Evolutionary conservation across 2,888 invertebrate genomes (phyloP).

Genomic region (Nasonovia ribisnigri): DNA sequence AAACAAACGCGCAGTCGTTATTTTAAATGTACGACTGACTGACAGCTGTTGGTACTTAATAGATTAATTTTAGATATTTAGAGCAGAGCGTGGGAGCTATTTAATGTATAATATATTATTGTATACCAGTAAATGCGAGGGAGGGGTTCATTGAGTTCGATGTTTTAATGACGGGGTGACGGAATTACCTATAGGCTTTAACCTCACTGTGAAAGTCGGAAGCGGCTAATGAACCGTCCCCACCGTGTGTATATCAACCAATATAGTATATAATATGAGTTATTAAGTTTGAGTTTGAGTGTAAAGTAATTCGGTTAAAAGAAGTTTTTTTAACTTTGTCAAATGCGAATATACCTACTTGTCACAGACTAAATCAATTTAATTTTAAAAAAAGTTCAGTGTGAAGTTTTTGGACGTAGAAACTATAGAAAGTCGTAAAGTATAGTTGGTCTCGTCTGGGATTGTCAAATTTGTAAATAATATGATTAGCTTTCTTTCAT

Average conservation of each 20-base stretch:
- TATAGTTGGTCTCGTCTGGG: background rate
- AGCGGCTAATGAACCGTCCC: background rate
- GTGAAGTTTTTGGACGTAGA: background rate
- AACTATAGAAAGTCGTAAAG: background rate
- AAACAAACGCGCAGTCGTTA: background rate
- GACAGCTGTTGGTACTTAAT: conserved; percentile 16
- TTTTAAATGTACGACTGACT: background rate
- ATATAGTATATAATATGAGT: background rate
- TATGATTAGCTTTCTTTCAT: conserved; percentile 12
- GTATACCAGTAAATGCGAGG: background rate
- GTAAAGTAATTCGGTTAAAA: background rate
- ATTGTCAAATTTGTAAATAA: conserved; percentile 36
- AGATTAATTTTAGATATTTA: background rate
- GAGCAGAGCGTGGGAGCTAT: background rate
- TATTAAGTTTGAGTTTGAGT: background rate
- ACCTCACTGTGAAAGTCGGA: background rate
- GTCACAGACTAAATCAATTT: background rate
- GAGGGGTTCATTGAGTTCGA: background rate
- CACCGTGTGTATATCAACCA: too few species aligned
- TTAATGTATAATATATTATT: background rate
- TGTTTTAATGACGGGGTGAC: background rate
- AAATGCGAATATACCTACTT: background rate
- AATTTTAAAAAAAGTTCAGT: conserved; percentile 17
- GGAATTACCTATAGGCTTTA: background rate
- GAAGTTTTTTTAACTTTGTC: conserved; percentile 33